Base-by-base conservation (phyloP, 2,113 vertebrate species). In the Siphamia tubifer region DNA sequence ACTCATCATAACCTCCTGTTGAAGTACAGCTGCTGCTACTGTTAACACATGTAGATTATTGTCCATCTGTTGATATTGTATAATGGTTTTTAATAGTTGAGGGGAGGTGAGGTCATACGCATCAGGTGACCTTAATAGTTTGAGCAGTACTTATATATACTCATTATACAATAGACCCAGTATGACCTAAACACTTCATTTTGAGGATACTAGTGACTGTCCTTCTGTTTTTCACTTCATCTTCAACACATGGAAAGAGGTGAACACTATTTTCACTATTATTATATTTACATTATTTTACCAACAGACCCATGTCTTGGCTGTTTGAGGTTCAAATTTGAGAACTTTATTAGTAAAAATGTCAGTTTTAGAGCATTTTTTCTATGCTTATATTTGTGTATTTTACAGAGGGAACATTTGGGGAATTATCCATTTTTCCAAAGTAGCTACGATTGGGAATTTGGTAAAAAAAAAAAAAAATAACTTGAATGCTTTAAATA, bases 1-100 rank as follows among this genome's bases (percentile, higher is more conserved):
- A n/a, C n/a, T n/a, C n/a, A n/a, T n/a, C n/a, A n/a, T n/a, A n/a
- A 6, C 28, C 10, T 30, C 28, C 28, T 3, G 28, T 30, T 30
- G 6, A 30, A 30, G 10, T n/a, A n/a, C n/a, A n/a, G n/a, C 27
- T 21, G 31, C 73, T 39, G 49, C 55, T 32, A 12, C 51, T 10
- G 19, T 7, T 0, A 17, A 10, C 8, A 28, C 19, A 51, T n/a
- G n/a, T n/a, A 45, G 47, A 61, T 67, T 44, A 20, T 51, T 65
- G 8, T 35, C 19, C 0, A 5, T 54, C 15, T 54, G 44, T 39
- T 69, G 20, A 66, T 63, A 44, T 61, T 73, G 30, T 61, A 31
- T 8, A 77, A 72, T 35, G 40, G 30, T 48, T 64, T 77, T 57
- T 56, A 31, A 64, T 76, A 60, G 60, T 57, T 45, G 6, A 47